Base-by-base conservation (phyloP, 2,113 vertebrate genomes). In the Neoarius graeffei region DNA sequence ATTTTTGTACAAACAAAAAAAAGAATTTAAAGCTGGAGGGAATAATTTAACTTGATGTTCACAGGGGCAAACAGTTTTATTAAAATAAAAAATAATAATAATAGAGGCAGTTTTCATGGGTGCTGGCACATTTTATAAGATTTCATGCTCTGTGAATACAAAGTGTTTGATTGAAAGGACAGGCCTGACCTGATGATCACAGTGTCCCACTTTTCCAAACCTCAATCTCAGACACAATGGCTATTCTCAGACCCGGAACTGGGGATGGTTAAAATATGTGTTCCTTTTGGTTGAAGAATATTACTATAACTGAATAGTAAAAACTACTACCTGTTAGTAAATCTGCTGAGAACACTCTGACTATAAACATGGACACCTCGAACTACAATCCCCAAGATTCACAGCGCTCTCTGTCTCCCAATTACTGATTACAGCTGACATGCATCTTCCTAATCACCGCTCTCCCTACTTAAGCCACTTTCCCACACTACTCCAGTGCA, bases 131-230 rank as follows among this genome's bases (percentile, higher is more conserved):
- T 35, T 30, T 84, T 11, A 30, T 86, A 85, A 77, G 83, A 30
- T 86, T 85, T 66, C 19, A 84, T 64, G 42, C 62, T 27, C 3
- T 59, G 80, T 79, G 57, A 86, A 86, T 80, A 30, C 77, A 84
- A 50, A 64, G 14, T 82, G 66, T 52, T 67, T 88, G 85, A 86
- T 85, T 84, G 64, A 81, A 85, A 20, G 66, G 83, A 86, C 83
- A 83, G 54, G 30, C 17, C 20, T 83, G 85, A 91, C 79, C 90
- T 83, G 48, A 62, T 71, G 50, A 62, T 88, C 83, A 50, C 54
- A 64, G 56, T 81, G 80, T 73, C 88, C 86, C 62, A 87, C 67
- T 83, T 86, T 85, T 85, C 54, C 64, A 64, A 66, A 15, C 67
- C 6, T 87, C 42, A 0, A n/a, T 60, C 60, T 60, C 30, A 9